phyloP scores from a whole-genome alignment of 1,140 invertebrate genomes.

The Atta cephalotes region DNA sequence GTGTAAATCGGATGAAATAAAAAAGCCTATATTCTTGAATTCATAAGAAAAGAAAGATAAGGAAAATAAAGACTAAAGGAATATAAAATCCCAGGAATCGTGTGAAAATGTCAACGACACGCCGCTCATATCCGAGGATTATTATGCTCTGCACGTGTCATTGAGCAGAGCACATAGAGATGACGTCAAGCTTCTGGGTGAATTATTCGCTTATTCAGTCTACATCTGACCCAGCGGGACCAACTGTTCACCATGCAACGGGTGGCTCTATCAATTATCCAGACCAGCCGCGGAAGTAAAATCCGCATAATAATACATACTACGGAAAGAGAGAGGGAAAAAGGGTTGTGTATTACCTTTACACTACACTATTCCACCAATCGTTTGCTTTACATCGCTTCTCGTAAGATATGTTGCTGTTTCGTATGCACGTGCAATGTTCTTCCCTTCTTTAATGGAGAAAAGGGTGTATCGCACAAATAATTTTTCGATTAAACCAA shows the following conservation, averaged over 20 bases:
- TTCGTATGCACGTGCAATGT: constrained; percentile 34
- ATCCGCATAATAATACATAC: constrained; percentile 30
- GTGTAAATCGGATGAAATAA: background rate
- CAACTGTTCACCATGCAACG: constrained; percentile 34
- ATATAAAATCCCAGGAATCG: background rate
- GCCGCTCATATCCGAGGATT: background rate
- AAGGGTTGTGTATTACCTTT: constrained; percentile 27
- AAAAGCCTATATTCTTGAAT: background rate
- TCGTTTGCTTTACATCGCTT: constrained; percentile 10
- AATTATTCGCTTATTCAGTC: constrained; percentile 1
- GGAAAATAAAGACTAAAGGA: background rate
- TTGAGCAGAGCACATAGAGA: background rate
- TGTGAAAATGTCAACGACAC: constrained; percentile 39
- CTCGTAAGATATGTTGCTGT: constrained; percentile 33
- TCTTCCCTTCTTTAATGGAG: background rate
- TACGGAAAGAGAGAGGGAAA: background rate
- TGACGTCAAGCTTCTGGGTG: constrained; percentile 36
- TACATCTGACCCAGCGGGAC: background rate
- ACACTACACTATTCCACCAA: constrained; percentile 30
- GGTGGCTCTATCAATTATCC: constrained; percentile 14
- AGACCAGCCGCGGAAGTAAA: constrained; percentile 42
- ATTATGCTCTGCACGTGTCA: background rate
- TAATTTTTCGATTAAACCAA: background rate
- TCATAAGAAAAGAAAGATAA: background rate
- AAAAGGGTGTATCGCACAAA: background rate